Conservation (phyloP, 2,113 vertebrate species). For the Chaetodon auriga region DNA sequence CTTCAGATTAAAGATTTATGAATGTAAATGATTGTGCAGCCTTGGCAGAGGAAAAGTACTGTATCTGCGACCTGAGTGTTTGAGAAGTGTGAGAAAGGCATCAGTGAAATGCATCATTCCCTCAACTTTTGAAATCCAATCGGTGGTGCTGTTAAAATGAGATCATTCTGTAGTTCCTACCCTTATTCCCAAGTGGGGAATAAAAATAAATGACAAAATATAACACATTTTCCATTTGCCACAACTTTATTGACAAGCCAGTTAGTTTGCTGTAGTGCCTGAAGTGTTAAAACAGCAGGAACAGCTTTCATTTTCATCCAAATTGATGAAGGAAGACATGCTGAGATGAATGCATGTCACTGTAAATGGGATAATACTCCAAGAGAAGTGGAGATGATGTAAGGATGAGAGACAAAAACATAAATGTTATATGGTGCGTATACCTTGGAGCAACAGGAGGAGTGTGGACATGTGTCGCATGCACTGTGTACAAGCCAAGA, state of each 20-base stretch:
- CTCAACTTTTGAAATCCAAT: not conserved
- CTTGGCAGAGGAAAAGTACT: not conserved
- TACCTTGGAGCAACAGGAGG: constrained; percentile 58
- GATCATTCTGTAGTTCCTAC: not conserved
- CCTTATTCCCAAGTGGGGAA: not conserved
- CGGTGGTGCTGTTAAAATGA: too few species aligned
- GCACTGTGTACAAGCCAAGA: constrained; percentile 13
- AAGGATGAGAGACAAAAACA: constrained; percentile 17
- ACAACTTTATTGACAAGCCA: not conserved
- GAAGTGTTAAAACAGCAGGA: not conserved
- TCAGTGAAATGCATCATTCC: not conserved
- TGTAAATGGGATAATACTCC: constrained; percentile 8
- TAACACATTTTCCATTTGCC: not conserved
- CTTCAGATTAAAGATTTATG: too few species aligned
- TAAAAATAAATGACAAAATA: not conserved
- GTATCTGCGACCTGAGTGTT: not conserved
- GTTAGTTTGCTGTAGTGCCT: not conserved
- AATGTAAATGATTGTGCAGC: not conserved
- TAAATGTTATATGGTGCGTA: constrained; percentile 41
- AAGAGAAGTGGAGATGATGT: constrained; percentile 19
- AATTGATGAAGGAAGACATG: not conserved
- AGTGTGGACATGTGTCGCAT: not conserved
- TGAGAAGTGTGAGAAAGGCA: not conserved
- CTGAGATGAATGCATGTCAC: constrained; percentile 3
- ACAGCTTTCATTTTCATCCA: not conserved